Base-by-base conservation (phyloP, 2,113 vertebrate species). In the Pantherophis guttatus region DNA sequence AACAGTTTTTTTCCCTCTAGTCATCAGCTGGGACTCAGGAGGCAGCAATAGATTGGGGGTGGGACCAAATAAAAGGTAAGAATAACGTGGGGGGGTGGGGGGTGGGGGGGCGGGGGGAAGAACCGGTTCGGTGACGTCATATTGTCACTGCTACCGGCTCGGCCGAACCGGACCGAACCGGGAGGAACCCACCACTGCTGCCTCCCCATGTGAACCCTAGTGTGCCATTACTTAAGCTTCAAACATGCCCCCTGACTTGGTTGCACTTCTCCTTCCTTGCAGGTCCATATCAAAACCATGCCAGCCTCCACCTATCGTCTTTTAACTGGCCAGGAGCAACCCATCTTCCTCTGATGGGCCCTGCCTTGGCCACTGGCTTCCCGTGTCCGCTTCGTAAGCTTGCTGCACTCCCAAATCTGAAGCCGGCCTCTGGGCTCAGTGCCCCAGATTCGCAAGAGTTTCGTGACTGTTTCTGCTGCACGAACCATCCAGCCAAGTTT, bases 261-360 rank as follows among this genome's bases (percentile, higher is more conserved):
- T 33, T 33, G n/a, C 13, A 2, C 5, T 3, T 5, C 23, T 5
- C 0, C 93, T 15, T 95, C 23, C 94, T 52, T 81, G 5, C 93
- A 99, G 99, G 99, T 99, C 62, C 99, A 99, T 95, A 98, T 99
- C 97, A 99, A 99, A 98, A 99, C 98, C 0, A 99, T 99, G 99
- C 99, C 99, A 0, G 98, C 98, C 0, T 98, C 99, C 33, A 99
- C 99, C 0, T 99, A 99, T 96, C 98, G 98, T 13, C 97, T 99
- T 24, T 95, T 99, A 95, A 99, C 99, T 0, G 99, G 99, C 95
- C 99, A 99, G 95, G 99, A 99, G 93, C 99, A 99, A 95, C 99
- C 99, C 0, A 85, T 99, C 62, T 99, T 98, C 96, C 98, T 99
- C 92, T 99, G 98, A 89, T 1, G 0, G 33, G 1, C 19, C 0